Conservation (phyloP, 2,888 invertebrate species). For the Fragum sueziense region DNA sequence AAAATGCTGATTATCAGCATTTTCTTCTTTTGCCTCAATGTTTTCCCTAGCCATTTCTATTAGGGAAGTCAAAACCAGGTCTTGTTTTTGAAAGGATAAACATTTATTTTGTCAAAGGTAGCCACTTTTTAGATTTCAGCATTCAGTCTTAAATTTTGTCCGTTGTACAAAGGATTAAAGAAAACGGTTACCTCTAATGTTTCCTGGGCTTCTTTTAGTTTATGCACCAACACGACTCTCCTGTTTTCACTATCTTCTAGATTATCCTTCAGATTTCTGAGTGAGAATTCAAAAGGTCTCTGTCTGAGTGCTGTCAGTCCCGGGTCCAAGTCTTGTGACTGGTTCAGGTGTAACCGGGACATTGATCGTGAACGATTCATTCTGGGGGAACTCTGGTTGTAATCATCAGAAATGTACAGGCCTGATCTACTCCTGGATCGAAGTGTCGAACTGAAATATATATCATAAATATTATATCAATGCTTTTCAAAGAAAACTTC, state of each 20-base stretch:
- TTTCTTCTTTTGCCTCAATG: too few relatives aligned
- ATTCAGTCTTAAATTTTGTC: too few relatives aligned
- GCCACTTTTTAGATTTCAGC: too few relatives aligned
- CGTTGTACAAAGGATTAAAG: too few relatives aligned
- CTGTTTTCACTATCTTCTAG: conserved; percentile 79
- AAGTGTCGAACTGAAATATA: conserved; percentile 65
- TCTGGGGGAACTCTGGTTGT: conserved; percentile 56
- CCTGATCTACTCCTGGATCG: conserved; percentile 63
- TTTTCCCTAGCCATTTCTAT: too few relatives aligned
- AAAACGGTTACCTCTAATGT: conserved; percentile 78
- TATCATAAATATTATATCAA: background rate
- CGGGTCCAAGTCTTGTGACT: conserved; percentile 62
- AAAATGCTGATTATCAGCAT: too few relatives aligned
- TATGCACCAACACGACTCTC: conserved; percentile 74
- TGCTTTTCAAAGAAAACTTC: too few relatives aligned
- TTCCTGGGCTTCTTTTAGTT: conserved; percentile 79
- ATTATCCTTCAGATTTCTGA: conserved; percentile 64
- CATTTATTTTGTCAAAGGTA: too few relatives aligned
- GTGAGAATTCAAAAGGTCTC: conserved; percentile 62
- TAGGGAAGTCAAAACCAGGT: too few relatives aligned
- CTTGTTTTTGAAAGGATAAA: too few relatives aligned
- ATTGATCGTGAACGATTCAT: conserved; percentile 70
- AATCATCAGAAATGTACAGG: conserved; percentile 63
- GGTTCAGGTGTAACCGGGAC: conserved; percentile 62
- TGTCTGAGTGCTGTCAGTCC: conserved; percentile 44